phyloP scores from a whole-genome alignment of 2,888 invertebrate genomes.

The Oscheius sp. region DNA sequence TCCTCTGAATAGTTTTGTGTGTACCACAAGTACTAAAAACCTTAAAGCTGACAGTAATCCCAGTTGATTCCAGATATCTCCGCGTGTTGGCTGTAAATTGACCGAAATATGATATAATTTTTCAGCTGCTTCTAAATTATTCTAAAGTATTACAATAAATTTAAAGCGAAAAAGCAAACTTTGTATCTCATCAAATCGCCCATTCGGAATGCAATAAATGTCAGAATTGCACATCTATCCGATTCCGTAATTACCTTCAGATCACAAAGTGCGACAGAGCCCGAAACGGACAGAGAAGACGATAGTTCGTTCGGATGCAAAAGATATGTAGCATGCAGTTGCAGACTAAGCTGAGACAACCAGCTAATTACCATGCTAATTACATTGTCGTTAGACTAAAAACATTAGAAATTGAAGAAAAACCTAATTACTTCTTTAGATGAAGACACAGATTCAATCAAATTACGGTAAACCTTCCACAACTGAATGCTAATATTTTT shows the following conservation, averaged over 20 bases:
- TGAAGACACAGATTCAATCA: conserved; percentile 30
- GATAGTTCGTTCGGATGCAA: not conserved
- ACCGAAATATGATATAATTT: conserved; percentile 39
- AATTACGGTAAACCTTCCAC: conserved; percentile 34
- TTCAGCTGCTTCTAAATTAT: conserved; percentile 23
- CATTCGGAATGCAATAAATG: conserved; percentile 41
- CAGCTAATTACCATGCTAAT: conserved; percentile 8
- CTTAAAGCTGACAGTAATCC: conserved; percentile 26
- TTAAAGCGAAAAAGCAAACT: conserved; percentile 16
- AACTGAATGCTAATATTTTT: conserved; percentile 31
- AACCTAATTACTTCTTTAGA: not conserved
- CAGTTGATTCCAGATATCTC: conserved; percentile 51
- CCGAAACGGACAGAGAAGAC: not conserved
- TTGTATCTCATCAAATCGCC: conserved; percentile 56
- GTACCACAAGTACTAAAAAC: not conserved
- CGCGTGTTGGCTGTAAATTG: conserved; percentile 35
- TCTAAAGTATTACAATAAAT: conserved; percentile 22
- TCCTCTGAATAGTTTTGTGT: not conserved
- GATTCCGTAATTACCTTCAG: not conserved
- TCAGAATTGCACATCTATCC: not conserved
- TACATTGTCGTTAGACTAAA: conserved; percentile 18
- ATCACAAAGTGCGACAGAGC: not conserved
- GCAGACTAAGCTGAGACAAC: conserved; percentile 6
- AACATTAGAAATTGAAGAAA: not conserved
- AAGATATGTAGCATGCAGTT: not conserved